Evolutionary conservation across 2,113 vertebrate species (phyloP).

Genomic region (Dromaius novaehollandiae): DNA sequence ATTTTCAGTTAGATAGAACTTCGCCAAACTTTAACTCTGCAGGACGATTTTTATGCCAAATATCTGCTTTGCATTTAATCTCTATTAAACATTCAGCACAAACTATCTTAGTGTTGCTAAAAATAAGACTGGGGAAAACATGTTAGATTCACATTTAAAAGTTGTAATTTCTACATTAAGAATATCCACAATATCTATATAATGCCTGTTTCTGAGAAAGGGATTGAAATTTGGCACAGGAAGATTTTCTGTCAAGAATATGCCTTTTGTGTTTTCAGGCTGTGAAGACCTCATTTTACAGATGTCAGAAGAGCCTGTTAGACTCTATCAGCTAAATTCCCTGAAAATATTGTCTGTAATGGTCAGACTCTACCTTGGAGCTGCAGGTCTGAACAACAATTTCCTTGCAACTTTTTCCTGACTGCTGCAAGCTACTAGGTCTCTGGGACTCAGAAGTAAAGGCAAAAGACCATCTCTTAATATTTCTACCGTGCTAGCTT

Average conservation of each 20-base stretch:
- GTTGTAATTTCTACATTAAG: background rate
- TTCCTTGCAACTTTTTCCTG: background rate
- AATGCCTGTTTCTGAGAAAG: background rate
- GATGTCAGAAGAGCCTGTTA: background rate
- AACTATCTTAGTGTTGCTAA: background rate
- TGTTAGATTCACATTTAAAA: background rate
- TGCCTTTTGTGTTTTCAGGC: background rate
- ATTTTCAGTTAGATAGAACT: background rate
- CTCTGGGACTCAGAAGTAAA: background rate
- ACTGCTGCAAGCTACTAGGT: background rate
- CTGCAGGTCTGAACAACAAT: background rate
- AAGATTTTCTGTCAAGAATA: background rate
- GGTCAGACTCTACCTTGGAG: background rate
- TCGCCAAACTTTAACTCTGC: background rate
- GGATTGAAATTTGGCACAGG: background rate
- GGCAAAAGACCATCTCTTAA: background rate
- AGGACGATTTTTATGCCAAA: background rate
- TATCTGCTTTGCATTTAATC: background rate
- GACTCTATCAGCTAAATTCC: background rate
- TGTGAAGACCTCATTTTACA: background rate
- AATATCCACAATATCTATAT: background rate
- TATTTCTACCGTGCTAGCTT: background rate
- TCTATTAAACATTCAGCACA: background rate
- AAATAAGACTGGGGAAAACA: background rate
- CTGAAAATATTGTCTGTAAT: background rate